Conservation (phyloP, 2,888 invertebrate species). For the Cheilosia variabilis region DNA sequence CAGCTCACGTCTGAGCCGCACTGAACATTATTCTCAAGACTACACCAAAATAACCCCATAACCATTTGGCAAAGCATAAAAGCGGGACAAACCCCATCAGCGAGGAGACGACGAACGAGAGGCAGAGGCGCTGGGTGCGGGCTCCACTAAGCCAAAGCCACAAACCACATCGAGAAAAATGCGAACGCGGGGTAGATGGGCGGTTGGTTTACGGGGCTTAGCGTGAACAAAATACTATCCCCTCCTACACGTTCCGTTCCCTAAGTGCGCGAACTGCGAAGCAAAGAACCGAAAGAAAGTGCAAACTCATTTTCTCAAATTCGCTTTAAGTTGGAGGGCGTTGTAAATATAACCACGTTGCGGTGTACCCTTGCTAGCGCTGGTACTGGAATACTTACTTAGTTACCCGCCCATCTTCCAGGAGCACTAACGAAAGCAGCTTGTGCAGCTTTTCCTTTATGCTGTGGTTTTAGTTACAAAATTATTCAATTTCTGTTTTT, state of each 20-base stretch:
- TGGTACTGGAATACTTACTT: conserved; percentile 44
- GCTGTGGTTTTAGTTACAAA: conserved; percentile 32
- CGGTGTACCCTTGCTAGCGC: conserved; percentile 31
- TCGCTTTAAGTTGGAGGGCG: conserved; percentile 64
- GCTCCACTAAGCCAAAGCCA: conserved; percentile 38
- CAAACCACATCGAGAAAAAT: conserved; percentile 41
- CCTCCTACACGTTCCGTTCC: not conserved
- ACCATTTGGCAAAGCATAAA: conserved; percentile 26
- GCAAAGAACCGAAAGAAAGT: conserved; percentile 30
- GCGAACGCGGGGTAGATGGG: conserved; percentile 22
- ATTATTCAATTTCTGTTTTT: conserved; percentile 22
- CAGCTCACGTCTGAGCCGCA: conserved; percentile 60
- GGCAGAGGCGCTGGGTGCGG: conserved; percentile 17
- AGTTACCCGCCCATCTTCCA: conserved; percentile 30
- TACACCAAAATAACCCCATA: conserved; percentile 36
- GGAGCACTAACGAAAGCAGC: conserved; percentile 55
- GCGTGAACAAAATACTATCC: not conserved
- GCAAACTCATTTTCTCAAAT: conserved; percentile 65
- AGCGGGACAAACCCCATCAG: conserved; percentile 17
- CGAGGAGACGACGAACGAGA: not conserved
- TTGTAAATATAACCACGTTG: conserved; percentile 61
- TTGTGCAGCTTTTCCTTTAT: conserved; percentile 52
- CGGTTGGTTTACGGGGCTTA: conserved; percentile 43
- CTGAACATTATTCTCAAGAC: conserved; percentile 60
- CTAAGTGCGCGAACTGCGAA: not conserved